A percentile compares a stretch with the other conserved stretches of the same genome.
Conservation (phyloP, 2,888 invertebrate genomes). For the Andrena fulva region DNA sequence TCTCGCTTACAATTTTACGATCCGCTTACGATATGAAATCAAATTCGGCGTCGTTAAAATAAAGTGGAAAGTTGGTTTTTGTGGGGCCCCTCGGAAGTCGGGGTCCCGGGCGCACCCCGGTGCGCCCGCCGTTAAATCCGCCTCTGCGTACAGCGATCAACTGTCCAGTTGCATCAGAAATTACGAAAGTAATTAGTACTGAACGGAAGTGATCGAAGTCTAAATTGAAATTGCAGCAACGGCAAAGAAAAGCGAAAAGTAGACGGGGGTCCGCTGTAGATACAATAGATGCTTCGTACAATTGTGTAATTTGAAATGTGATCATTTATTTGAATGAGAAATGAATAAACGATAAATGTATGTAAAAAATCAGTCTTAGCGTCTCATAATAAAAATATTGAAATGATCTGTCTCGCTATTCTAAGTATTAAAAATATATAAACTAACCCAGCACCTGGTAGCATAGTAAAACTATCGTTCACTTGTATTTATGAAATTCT, state of each 20-base stretch:
- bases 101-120: too few species aligned
- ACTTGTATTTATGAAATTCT: constrained; percentile 15
- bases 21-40: too few species aligned
- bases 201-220: neutral
- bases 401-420: neutral
- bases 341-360: neutral
- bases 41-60: too few species aligned
- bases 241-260: neutral
- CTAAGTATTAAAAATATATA: neutral
- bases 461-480: neutral
- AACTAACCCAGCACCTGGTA: neutral
- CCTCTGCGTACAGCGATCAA: too few species aligned
- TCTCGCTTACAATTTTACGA: too few species aligned
- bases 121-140: too few species aligned
- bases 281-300: neutral
- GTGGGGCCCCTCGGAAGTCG: too few species aligned
- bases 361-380: neutral
- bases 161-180: neutral
- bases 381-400: neutral
- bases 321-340: neutral
- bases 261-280: neutral
- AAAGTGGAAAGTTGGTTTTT: too few species aligned
- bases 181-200: neutral
- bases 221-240: neutral
- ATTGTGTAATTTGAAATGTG: neutral